Percentiles rank a stretch among this genome's conserved stretches.
These are phyloP conservation scores for Diglossa cyanea DNA, from an alignment of 2,797 vertebrate genomes.

Conservation along the genomic window DNA sequence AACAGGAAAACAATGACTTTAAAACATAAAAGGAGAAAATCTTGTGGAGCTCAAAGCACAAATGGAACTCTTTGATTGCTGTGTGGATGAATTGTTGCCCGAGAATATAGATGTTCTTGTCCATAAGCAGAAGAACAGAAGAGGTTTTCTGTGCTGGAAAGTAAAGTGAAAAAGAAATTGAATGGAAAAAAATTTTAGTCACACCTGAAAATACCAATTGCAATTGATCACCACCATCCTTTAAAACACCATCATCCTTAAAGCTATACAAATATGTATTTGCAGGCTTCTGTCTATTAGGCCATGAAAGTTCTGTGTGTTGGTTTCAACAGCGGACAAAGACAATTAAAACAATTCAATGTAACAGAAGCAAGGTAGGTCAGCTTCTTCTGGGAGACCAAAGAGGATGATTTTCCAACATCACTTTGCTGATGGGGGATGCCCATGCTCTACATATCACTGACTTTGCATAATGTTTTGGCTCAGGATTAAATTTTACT, in stretches of 20 bases:
- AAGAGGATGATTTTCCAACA: not conserved
- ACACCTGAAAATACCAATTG: not conserved
- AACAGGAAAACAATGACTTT: not conserved
- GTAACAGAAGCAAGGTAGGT: not conserved
- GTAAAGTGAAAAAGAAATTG: not conserved
- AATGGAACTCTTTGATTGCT: not conserved
- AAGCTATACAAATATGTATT: not conserved
- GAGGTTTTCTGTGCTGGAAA: not conserved
- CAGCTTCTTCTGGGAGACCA: not conserved
- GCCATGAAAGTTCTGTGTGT: not conserved
- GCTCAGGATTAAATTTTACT: not conserved
- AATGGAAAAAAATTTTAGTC: not conserved
- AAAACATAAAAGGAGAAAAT: not conserved
- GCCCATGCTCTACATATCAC: not conserved
- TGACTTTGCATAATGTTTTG: not conserved
- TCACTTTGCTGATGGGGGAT: not conserved
- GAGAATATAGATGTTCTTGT: not conserved
- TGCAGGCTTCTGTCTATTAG: not conserved
- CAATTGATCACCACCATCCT: not conserved
- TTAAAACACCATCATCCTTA: not conserved
- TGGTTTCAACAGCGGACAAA: not conserved
- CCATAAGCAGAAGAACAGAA: not conserved
- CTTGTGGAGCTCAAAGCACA: not conserved
- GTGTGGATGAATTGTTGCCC: not conserved
- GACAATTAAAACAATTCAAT: not conserved